phyloP scores from a whole-genome alignment of 1,140 invertebrate genomes.

The Cherax quadricarinatus region DNA sequence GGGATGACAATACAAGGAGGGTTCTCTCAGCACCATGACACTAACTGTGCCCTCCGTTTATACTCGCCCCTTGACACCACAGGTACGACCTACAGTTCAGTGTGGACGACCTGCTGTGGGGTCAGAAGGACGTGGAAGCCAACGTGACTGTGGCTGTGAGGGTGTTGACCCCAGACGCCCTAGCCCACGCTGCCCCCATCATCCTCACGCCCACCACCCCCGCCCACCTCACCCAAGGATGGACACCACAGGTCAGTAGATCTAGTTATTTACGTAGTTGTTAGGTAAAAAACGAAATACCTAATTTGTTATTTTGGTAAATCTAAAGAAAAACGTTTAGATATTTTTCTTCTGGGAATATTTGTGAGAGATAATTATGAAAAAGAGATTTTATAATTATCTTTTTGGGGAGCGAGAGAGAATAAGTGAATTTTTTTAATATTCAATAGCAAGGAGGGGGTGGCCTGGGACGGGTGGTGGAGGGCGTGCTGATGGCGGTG shows the following conservation, averaged over 20 bases:
- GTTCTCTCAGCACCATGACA: no score
- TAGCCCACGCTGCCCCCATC: slow-evolving; percentile 34
- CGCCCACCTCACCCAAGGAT: slow-evolving; percentile 30
- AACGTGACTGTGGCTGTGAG: slow-evolving; percentile 45
- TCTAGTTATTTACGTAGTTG: neutral
- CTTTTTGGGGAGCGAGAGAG: neutral
- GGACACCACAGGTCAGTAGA: slow-evolving; percentile 23
- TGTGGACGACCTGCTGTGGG: slow-evolving; percentile 31
- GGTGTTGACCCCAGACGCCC: slow-evolving; percentile 17
- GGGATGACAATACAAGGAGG: no score
- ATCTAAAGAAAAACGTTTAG: neutral
- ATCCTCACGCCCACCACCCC: slow-evolving; percentile 25
- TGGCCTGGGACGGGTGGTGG: neutral
- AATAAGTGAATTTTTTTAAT: neutral
- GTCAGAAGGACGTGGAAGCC: slow-evolving; percentile 21
- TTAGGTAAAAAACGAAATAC: neutral
- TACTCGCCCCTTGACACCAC: neutral
- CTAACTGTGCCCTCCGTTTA: no score
- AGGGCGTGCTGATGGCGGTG: slow-evolving; percentile 16
- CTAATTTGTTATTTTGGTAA: neutral
- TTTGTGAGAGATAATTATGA: neutral
- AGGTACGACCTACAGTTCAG: slow-evolving; percentile 46
- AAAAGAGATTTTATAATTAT: neutral
- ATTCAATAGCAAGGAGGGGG: neutral
- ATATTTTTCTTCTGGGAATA: neutral